Conservation (phyloP, 1,140 invertebrate species). For the Arion vulgaris region DNA sequence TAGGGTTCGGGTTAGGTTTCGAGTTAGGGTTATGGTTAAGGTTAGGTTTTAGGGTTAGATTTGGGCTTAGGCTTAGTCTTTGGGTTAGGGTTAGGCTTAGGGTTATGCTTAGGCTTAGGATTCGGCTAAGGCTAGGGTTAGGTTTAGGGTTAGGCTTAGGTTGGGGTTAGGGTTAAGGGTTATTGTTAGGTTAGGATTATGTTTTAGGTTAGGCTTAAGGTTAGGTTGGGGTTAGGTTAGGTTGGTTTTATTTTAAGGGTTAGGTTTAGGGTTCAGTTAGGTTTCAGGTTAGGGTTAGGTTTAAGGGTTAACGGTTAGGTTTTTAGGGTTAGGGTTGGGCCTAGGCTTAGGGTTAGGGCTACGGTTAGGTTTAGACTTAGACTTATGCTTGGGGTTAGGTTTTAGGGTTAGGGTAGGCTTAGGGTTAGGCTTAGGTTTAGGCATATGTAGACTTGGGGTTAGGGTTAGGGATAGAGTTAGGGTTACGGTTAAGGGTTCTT, state of each 20-base stretch:
- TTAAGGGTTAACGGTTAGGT: background rate
- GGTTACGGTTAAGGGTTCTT: constrained; percentile 1
- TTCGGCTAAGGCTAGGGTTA: constrained; percentile 11
- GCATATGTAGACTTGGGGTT: constrained; percentile 1
- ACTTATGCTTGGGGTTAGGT: background rate
- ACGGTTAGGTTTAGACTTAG: constrained; percentile 15
- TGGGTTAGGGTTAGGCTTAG: constrained; percentile 15
- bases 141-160: constrained; percentile 16
- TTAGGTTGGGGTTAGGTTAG: constrained; percentile 6
- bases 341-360: constrained; percentile 21
- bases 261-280: background rate
- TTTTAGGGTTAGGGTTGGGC: constrained; percentile 14
- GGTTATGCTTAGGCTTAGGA: constrained; percentile 9
- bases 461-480: constrained; percentile 18
- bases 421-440: constrained; percentile 16
- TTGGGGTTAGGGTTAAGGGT: background rate
- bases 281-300: background rate
- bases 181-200: background rate
- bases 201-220: constrained; percentile 15
- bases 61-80: constrained; percentile 1
- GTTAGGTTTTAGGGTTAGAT: background rate
- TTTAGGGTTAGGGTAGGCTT: background rate
- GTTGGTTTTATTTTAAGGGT: constrained; percentile 3
- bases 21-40: constrained; percentile 14
- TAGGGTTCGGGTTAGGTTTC: constrained; percentile 12